Conservation (phyloP, 2,113 vertebrate genomes). For the Chloropsis hardwickii region DNA sequence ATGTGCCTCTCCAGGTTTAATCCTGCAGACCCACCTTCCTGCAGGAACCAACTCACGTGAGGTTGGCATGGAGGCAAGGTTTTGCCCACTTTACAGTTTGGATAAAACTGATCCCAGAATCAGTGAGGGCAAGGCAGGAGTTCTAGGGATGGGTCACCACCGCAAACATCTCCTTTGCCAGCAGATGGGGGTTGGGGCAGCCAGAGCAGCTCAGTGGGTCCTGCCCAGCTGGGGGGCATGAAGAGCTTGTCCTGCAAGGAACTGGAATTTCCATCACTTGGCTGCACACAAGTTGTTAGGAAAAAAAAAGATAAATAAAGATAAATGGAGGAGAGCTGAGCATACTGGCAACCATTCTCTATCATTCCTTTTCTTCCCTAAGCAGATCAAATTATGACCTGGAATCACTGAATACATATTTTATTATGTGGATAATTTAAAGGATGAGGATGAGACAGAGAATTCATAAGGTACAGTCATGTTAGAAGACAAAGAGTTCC, state of each 20-base stretch:
- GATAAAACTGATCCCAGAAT: not conserved
- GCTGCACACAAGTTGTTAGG: not conserved
- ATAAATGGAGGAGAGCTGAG: conserved; percentile 40
- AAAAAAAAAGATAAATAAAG: conserved; percentile 55
- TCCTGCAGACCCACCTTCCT: not conserved
- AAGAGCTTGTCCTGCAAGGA: not conserved
- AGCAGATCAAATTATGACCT: conserved; percentile 79
- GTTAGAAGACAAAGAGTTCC: conserved; percentile 73
- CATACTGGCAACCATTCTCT: not conserved
- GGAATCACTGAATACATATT: conserved; percentile 81
- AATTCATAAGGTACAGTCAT: conserved; percentile 71
- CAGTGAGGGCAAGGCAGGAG: not conserved
- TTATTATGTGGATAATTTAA: conserved; percentile 80
- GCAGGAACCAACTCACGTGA: not conserved
- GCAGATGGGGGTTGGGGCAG: not conserved
- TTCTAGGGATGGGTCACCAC: not conserved
- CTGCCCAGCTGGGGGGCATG: not conserved
- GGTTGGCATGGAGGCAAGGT: not conserved
- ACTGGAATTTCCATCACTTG: not conserved
- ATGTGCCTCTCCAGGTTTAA: not conserved
- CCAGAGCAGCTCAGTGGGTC: not conserved
- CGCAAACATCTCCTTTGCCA: not conserved
- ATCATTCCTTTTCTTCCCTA: conserved; percentile 42
- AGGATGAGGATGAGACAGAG: conserved; percentile 71
- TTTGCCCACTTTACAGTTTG: not conserved